These are phyloP conservation scores for Drosophila aff. DNA, from an alignment of 1,140 invertebrate species.

Conservation along the genomic window DNA sequence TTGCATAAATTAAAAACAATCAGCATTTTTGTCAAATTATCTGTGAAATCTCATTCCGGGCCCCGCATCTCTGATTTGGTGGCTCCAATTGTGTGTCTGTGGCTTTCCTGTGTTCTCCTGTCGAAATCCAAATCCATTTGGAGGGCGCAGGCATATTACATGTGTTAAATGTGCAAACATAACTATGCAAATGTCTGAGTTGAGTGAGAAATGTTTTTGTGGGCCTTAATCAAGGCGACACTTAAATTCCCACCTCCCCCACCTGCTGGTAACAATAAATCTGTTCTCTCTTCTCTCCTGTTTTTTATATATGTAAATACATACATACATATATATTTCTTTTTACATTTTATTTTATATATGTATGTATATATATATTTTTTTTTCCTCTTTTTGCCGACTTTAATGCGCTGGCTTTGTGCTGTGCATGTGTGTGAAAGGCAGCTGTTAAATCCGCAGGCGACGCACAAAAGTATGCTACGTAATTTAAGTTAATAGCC, in stretches of 20 bases:
- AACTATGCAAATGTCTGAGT: constrained; percentile 59
- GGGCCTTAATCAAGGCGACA: constrained; percentile 70
- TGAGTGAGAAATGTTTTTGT: constrained; percentile 31
- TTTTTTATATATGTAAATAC: neutral
- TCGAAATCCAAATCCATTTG: constrained; percentile 13
- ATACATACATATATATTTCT: constrained; percentile 3
- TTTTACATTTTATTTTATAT: constrained; percentile 2
- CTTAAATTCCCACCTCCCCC: constrained; percentile 49
- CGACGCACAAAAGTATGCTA: constrained; percentile 72
- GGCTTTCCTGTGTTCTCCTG: neutral
- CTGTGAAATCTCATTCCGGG: constrained; percentile 1
- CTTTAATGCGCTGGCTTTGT: constrained; percentile 69
- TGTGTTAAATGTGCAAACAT: constrained; percentile 69
- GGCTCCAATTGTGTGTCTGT: neutral
- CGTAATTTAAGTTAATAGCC: constrained; percentile 80
- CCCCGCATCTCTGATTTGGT: neutral
- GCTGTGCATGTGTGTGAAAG: constrained; percentile 14
- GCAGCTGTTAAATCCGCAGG: constrained; percentile 65
- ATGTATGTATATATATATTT: neutral
- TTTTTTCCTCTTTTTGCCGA: neutral
- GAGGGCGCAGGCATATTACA: constrained; percentile 41
- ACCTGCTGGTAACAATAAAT: constrained; percentile 68
- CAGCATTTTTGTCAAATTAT: constrained; percentile 16
- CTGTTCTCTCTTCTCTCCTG: constrained; percentile 26
- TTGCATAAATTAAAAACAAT: constrained; percentile 41